A percentile compares a stretch with the other conserved stretches of the same genome.
phyloP scores from a whole-genome alignment of 2,113 vertebrate species.

The Gymnorhina tibicen region DNA sequence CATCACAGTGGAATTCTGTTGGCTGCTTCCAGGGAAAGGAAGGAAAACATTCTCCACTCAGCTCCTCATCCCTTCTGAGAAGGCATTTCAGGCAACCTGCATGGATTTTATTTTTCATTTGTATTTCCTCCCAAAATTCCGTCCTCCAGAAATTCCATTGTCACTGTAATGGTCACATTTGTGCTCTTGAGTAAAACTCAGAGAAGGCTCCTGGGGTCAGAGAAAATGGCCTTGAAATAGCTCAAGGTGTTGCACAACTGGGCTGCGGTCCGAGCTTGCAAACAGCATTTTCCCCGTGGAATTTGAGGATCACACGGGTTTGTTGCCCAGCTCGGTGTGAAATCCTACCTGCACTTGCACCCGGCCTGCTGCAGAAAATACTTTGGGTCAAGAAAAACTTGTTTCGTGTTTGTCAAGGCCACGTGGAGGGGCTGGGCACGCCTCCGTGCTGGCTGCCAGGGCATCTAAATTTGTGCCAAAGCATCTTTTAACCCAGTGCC shows the following conservation, averaged over 20 bases:
- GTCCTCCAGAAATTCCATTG: neutral
- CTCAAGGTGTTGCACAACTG: neutral
- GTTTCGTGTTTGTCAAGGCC: neutral
- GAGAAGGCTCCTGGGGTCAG: neutral
- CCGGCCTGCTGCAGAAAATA: neutral
- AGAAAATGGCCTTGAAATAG: neutral
- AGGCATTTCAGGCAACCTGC: neutral
- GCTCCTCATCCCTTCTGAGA: neutral
- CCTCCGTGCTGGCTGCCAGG: neutral
- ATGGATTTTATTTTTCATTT: neutral
- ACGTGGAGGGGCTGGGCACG: neutral
- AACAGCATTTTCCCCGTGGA: neutral
- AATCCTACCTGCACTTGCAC: neutral
- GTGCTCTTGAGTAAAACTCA: neutral
- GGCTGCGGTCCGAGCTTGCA: neutral
- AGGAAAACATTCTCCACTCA: neutral
- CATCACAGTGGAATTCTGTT: neutral
- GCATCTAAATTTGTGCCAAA: neutral
- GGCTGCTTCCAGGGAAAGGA: neutral
- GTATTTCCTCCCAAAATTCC: neutral
- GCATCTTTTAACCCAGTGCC: neutral
- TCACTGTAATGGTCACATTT: neutral
- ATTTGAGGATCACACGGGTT: neutral
- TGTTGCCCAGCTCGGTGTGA: neutral
- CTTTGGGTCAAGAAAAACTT: slow-evolving; percentile 31